Percentiles rank a stretch among this genome's conserved stretches.
Evolutionary conservation across 1,140 invertebrate genomes (phyloP).

Genomic region (Theocolax elegans): DNA sequence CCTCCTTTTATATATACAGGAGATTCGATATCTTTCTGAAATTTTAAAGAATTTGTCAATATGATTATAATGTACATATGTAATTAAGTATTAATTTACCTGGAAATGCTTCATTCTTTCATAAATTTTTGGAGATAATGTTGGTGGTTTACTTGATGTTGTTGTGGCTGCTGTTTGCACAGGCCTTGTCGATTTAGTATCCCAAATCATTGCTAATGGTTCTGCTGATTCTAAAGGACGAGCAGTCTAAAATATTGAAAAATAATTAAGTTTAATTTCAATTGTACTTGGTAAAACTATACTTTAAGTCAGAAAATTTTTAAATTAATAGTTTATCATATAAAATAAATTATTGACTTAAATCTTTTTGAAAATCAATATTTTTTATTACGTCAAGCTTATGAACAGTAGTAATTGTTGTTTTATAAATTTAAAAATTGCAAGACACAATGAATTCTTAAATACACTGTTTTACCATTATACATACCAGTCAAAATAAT

Average conservation of each 20-base stretch:
- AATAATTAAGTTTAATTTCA: background rate
- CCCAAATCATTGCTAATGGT: slow-evolving; percentile 34
- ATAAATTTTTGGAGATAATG: no score
- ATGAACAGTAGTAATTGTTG: no score
- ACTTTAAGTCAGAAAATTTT: background rate
- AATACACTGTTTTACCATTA: no score
- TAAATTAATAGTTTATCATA: background rate
- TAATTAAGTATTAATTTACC: background rate
- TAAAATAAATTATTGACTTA: no score
- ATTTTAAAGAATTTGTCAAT: background rate
- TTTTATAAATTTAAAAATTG: no score
- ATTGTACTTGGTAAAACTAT: background rate
- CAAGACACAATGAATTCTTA: no score
- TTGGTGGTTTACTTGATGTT: background rate
- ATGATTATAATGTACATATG: background rate
- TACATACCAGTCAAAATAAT: no score
- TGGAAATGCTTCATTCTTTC: slow-evolving; percentile 22
- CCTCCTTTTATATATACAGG: slow-evolving; percentile 67
- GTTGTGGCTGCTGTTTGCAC: slow-evolving; percentile 1
- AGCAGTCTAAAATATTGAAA: slow-evolving; percentile 22
- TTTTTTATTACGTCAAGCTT: no score
- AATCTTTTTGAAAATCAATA: no score
- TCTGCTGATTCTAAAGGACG: slow-evolving; percentile 14
- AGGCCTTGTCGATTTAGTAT: slow-evolving; percentile 12
- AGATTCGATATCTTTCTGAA: slow-evolving; percentile 62